These are phyloP conservation scores for Notothenia coriiceps DNA, from an alignment of 2,113 vertebrate species.

Conservation along the genomic window DNA sequence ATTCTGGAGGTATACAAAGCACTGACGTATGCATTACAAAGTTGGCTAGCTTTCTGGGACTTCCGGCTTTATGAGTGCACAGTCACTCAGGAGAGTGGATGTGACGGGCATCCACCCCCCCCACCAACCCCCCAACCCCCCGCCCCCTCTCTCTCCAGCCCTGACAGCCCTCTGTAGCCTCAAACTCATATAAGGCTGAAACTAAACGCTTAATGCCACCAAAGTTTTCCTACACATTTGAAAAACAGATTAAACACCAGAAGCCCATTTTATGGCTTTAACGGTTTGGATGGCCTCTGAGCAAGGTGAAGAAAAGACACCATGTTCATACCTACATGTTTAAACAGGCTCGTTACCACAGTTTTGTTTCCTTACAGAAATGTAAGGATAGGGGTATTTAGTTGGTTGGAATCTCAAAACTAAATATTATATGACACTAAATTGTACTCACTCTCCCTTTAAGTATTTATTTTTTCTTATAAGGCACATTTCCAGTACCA, in stretches of 20 bases:
- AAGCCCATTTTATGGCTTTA: no score
- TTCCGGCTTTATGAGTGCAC: slow-evolving; percentile 15
- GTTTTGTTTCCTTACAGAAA: no score
- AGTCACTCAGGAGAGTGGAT: slow-evolving; percentile 48
- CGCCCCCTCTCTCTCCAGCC: slow-evolving; percentile 8
- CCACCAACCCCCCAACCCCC: not conserved
- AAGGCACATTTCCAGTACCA: not conserved
- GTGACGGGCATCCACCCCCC: slow-evolving; percentile 1
- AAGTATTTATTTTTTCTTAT: not conserved
- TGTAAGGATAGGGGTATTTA: no score
- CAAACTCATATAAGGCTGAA: slow-evolving; percentile 31
- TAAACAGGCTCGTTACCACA: no score
- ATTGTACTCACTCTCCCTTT: not conserved
- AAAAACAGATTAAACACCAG: no score
- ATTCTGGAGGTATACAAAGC: slow-evolving; percentile 51
- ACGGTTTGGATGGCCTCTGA: no score
- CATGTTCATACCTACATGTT: no score
- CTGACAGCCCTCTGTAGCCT: not conserved
- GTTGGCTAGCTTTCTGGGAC: slow-evolving; percentile 63
- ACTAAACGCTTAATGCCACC: not conserved
- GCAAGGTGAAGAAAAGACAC: no score
- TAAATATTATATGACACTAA: no score
- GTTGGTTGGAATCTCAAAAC: no score
- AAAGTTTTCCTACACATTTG: no score
- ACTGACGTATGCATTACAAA: slow-evolving; percentile 68